Evolutionary conservation across 2,797 vertebrate species (phyloP).

Genomic region (Thaleichthys pacificus): DNA sequence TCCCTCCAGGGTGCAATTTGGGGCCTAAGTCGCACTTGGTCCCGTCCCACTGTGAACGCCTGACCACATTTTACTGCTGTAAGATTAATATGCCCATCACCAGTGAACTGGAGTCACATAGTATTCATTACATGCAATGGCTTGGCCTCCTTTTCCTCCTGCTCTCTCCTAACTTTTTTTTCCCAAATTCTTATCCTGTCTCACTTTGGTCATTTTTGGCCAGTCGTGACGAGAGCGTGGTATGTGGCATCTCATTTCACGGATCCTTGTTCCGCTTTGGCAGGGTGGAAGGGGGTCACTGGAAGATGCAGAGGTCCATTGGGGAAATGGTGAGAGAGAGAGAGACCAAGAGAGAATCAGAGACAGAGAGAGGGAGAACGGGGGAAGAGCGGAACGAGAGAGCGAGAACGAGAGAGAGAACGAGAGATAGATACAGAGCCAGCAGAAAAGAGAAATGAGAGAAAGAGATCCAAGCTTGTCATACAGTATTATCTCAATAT

Average conservation of each 20-base stretch:
- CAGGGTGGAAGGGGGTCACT: conserved; percentile 49
- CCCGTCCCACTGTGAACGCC: conserved; percentile 45
- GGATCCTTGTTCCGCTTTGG: conserved; percentile 58
- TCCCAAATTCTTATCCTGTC: conserved; percentile 20
- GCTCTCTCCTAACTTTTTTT: conserved; percentile 10
- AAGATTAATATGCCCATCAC: conserved; percentile 66
- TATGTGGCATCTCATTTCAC: conserved; percentile 66
- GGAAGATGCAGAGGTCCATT: conserved; percentile 57
- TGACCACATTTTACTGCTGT: conserved; percentile 54
- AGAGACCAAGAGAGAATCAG: conserved; percentile 41
- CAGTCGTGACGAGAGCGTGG: conserved; percentile 41
- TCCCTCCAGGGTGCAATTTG: conserved; percentile 60
- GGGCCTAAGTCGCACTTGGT: conserved; percentile 32
- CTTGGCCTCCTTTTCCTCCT: conserved; percentile 35
- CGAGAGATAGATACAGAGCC: conserved; percentile 31
- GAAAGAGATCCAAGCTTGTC: conserved; percentile 68
- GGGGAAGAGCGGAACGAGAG: conserved; percentile 50
- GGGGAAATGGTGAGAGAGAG: conserved; percentile 17
- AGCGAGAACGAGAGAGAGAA: conserved; percentile 35
- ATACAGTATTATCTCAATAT: conserved; percentile 39
- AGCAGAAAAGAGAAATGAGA: conserved; percentile 20
- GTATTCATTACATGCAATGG: conserved; percentile 44
- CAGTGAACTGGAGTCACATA: conserved; percentile 40
- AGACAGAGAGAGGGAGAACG: conserved; percentile 52
- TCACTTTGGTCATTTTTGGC: conserved; percentile 29